Base-by-base conservation (phyloP, 2,797 vertebrate species). In the Ctenochaetus hawaiiensis region DNA sequence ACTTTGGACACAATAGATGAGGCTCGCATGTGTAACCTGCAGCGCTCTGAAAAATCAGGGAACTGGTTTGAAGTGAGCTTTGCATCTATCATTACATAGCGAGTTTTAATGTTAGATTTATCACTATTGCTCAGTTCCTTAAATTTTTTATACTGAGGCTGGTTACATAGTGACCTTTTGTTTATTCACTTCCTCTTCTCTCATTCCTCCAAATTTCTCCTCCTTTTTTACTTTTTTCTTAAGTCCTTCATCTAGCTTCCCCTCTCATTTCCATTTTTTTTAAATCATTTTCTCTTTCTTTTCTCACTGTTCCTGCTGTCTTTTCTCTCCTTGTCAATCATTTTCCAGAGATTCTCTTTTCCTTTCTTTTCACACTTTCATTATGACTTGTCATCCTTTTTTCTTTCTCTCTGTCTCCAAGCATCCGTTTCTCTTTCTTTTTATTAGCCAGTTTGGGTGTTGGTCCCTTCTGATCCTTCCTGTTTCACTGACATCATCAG, bases 401-500 rank as follows among this genome's bases (percentile, higher is more conserved):
- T 16, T 52, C 68, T 56, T 11, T 71, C 59, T 22, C 63, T 57
- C 30, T 12, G 11, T 41, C 49, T 66, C 48, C 52, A 22, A 12
- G 16, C 63, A 49, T 76, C 37, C 67, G 53, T 53, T 64, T 60
- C 11, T 73, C 59, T 49, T 41, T 78, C 61, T 67, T 30, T 76
- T 30, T 59, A 8, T 64, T 41, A 54, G 26, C 82, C 54, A 71
- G 0, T 48, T 73, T 78, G 86, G 86, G 83, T 78, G 75, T 90
- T 84, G 86, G 65, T 72, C 48, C 41, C 57, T 18, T 82, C 72
- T 80, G 70, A 77, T 72, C 64, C 61, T 90, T 90, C 86, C 85
- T 83, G 77, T 78, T 81, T 68, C 41, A n/a, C 47, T 86, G 82
- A 87, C 82, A 77, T 92, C 82, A 91, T 78, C 75, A 39, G 34